These are phyloP conservation scores for Notoglanidium macrostoma DNA, from an alignment of 2,797 vertebrate genomes.

Conservation along the genomic window DNA sequence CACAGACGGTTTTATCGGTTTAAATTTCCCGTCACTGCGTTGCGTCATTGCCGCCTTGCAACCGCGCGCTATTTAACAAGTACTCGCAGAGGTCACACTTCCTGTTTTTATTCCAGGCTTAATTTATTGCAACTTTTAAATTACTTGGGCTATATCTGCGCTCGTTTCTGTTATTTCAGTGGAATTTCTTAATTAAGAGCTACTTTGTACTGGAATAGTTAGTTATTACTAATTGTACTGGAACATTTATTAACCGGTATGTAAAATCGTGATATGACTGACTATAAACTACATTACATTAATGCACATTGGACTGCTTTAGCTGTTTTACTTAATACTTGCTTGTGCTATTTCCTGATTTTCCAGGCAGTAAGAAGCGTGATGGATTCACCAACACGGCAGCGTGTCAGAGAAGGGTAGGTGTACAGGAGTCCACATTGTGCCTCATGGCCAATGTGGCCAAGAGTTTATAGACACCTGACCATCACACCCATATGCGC, in stretches of 20 bases:
- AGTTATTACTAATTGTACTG: not conserved
- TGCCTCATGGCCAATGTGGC: not conserved
- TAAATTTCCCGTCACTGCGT: not conserved
- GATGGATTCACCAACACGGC: slow-evolving; percentile 66
- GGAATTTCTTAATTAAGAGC: not conserved
- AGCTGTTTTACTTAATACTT: not conserved
- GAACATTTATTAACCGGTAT: not conserved
- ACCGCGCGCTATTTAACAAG: not conserved
- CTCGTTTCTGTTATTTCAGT: not conserved
- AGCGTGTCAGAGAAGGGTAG: slow-evolving; percentile 64
- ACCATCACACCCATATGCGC: not conserved
- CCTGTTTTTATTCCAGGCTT: not conserved
- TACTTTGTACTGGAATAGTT: not conserved
- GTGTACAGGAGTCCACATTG: not conserved
- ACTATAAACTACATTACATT: not conserved
- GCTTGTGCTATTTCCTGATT: not conserved
- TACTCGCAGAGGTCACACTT: not conserved
- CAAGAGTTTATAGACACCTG: not conserved
- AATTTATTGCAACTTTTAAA: not conserved
- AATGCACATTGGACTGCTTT: too few species aligned
- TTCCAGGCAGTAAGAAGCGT: slow-evolving; percentile 16
- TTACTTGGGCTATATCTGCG: not conserved
- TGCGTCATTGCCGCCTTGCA: slow-evolving; percentile 14
- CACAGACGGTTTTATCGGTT: not conserved
- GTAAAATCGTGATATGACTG: not conserved